Evolutionary conservation across 2,888 invertebrate genomes (phyloP), one percentile per base, ranked within the genome.

Genomic region (Labia minor): DNA sequence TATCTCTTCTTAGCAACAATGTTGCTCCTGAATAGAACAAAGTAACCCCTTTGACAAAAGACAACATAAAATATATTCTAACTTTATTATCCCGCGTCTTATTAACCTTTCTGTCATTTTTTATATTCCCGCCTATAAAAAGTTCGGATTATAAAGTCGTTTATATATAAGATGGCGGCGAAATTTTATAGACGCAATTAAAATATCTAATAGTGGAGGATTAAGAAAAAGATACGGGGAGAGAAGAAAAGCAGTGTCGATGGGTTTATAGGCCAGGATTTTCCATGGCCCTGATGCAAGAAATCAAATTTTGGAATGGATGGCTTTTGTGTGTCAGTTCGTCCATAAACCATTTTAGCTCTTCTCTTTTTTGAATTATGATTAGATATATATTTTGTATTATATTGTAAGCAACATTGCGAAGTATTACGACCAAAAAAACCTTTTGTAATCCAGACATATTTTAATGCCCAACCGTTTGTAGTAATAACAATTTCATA

Each of bases 11-110:
- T 49, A 49, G 49, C 49, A 8, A 49, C 49, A 49, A n/a, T 49
- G 49, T 49, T 49, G 49, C 49, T 49, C 14, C 16, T 49, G 49
- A n/a, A 49, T n/a, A 49, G 49, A 16, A 49, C 49, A 49, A 49
- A 49, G 49, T 49, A 49, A 49, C 49, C 49, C 49, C 49, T 49
- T 49, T 49, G 49, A 49, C 49, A 49, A 49, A 49, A 49, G 49
- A 11, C 14, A 49, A 16, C 49, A 49, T 49, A 49, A 49, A 49
- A 49, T 49, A 49, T 49, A 49, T 49, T 49, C 49, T 16, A 49
- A 49, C 49, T 49, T 49, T 49, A 49, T 49, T 49, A 49, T 49
- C 49, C n/a, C 49, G 49, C 3, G 49, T 49, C 49, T 49, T 49
- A 49, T 49, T 49, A 49, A 49, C 49, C 49, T 49, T 49, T 49